Conservation (phyloP, 2,113 vertebrate species). For the Ceuthmochares aereus region DNA sequence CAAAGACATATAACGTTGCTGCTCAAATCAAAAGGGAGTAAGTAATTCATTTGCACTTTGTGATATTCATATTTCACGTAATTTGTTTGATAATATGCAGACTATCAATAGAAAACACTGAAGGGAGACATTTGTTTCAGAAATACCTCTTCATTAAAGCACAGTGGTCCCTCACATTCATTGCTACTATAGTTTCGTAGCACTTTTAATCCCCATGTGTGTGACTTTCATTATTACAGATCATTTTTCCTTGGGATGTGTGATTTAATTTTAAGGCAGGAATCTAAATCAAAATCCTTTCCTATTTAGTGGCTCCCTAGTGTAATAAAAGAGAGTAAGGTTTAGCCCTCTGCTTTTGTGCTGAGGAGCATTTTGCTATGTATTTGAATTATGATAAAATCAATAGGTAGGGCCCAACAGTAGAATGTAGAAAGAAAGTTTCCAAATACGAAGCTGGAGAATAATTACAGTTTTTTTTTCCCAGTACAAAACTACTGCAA, state of each 20-base stretch:
- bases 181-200: constrained; percentile 38
- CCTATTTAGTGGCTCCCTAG: constrained; percentile 72
- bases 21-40: constrained; percentile 16
- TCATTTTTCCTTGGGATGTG: constrained; percentile 77
- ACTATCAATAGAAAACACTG: constrained; percentile 25
- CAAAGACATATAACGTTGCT: background rate
- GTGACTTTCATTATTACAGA: constrained; percentile 74
- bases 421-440: constrained; percentile 27
- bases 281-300: constrained; percentile 78
- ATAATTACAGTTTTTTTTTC: background rate
- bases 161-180: constrained; percentile 25
- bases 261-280: constrained; percentile 80
- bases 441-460: background rate
- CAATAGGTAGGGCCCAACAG: constrained; percentile 43
- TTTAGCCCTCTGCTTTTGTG: constrained; percentile 63
- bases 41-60: constrained; percentile 34
- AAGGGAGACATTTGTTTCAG: constrained; percentile 65
- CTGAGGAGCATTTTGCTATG: constrained; percentile 47
- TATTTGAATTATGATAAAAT: constrained; percentile 73
- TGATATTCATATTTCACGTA: constrained; percentile 37
- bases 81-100: constrained; percentile 69
- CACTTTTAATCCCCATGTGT: constrained; percentile 65
- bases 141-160: constrained; percentile 70
- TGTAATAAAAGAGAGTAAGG: constrained; percentile 63
- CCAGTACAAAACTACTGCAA: background rate